phyloP scores from a whole-genome alignment of 2,113 vertebrate genomes.

The Antechinus stuartii region DNA sequence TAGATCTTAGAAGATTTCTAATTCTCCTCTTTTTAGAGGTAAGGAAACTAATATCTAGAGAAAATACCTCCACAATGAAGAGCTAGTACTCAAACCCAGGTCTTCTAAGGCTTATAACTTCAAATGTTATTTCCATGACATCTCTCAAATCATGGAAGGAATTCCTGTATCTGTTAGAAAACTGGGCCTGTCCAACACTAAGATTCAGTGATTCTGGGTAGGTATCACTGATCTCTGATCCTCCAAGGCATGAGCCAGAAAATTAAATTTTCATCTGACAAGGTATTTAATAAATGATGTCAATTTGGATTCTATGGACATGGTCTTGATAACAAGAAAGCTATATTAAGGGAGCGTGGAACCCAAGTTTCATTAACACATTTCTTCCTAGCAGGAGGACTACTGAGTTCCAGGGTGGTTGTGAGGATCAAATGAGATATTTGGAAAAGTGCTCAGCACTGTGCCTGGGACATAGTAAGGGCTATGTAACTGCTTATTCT shows the following conservation, averaged over 20 bases:
- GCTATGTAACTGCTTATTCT: not conserved
- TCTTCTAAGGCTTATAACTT: not conserved
- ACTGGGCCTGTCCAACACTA: not conserved
- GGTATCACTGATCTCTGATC: not conserved
- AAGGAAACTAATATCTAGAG: not conserved
- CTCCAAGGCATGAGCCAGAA: constrained; percentile 1
- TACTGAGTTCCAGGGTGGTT: not conserved
- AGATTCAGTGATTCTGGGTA: not conserved
- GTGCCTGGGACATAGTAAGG: not conserved
- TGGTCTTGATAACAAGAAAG: not conserved
- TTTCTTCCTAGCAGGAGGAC: not conserved
- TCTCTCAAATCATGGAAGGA: not conserved
- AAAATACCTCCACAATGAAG: not conserved
- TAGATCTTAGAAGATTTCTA: not conserved
- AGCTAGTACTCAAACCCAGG: not conserved
- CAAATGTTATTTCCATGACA: not conserved
- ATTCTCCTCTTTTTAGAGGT: not conserved
- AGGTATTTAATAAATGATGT: constrained; percentile 1
- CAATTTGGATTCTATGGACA: not conserved
- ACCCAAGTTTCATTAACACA: not conserved
- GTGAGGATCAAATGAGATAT: not conserved
- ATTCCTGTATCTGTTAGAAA: not conserved
- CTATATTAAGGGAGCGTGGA: not conserved
- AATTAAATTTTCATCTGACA: not conserved
- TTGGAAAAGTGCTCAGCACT: not conserved